Evolutionary conservation across 2,113 vertebrate genomes (phyloP).

Genomic region (Acrocephalus arundinaceus): DNA sequence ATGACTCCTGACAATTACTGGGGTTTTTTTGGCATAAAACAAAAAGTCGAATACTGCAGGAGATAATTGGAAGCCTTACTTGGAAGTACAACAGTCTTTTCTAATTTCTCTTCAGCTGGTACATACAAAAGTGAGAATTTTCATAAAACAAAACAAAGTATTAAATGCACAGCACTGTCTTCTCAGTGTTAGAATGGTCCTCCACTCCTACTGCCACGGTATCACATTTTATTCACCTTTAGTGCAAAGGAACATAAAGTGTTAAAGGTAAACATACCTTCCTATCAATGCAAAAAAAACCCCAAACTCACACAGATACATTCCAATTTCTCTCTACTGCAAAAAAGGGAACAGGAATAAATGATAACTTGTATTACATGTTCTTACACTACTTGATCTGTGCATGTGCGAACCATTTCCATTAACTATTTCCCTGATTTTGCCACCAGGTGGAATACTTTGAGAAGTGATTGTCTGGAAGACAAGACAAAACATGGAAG

Average conservation of each 20-base stretch:
- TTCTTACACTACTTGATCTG: not conserved
- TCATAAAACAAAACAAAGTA: not conserved
- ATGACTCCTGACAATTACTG: not conserved
- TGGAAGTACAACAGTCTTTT: not conserved
- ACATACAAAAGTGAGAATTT: not conserved
- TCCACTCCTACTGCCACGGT: not conserved
- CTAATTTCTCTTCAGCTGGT: not conserved
- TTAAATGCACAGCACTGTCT: not conserved
- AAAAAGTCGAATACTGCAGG: not conserved
- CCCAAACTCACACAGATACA: not conserved
- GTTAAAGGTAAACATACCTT: not conserved
- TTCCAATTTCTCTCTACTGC: not conserved
- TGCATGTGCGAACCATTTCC: not conserved
- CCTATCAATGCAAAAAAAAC: not conserved
- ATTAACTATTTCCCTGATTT: constrained; percentile 2
- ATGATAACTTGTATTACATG: not conserved
- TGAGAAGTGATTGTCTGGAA: not conserved
- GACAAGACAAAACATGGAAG: not conserved
- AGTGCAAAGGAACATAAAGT: not conserved
- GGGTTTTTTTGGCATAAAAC: not conserved
- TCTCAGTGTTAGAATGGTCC: not conserved
- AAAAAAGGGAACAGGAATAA: not conserved
- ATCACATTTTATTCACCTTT: not conserved
- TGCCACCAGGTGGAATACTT: constrained; percentile 56
- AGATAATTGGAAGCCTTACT: not conserved